Evolutionary conservation across 2,888 invertebrate genomes (phyloP).

Genomic region (Seira ritae): DNA sequence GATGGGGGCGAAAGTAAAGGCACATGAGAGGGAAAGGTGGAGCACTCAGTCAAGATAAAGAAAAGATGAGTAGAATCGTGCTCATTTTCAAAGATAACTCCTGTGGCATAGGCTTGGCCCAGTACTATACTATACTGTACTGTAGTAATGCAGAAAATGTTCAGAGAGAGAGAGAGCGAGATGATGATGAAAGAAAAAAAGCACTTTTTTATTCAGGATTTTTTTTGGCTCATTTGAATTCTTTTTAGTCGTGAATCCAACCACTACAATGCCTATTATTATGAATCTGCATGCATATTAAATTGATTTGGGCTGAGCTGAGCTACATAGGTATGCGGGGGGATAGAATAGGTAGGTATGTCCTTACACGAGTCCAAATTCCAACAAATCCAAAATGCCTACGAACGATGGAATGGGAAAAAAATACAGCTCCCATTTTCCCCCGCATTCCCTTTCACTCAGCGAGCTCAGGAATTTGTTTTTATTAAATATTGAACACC

Average conservation of each 20-base stretch:
- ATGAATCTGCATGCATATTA: slow-evolving; percentile 6
- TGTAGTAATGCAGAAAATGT: not conserved
- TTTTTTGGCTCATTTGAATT: slow-evolving; percentile 20
- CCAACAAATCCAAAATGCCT: no score
- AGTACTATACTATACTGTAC: no score
- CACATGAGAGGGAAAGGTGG: slow-evolving; percentile 3
- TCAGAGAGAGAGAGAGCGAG: no score
- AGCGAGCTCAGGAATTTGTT: slow-evolving; percentile 20
- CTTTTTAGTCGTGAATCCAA: not conserved
- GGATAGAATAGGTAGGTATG: not conserved
- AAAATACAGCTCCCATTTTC: not conserved
- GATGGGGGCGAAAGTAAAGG: slow-evolving; percentile 8
- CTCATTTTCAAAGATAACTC: slow-evolving; percentile 15
- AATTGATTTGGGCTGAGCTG: not conserved
- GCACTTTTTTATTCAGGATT: slow-evolving; percentile 21
- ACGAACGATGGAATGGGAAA: not conserved
- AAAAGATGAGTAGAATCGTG: slow-evolving; percentile 6
- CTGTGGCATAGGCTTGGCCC: no score
- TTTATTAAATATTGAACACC: slow-evolving; percentile 23
- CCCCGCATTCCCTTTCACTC: not conserved
- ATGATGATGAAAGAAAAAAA: slow-evolving; percentile 16
- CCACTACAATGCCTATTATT: not conserved
- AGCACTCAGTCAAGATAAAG: slow-evolving; percentile 16
- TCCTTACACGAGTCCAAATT: not conserved
- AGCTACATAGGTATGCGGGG: not conserved